Base-by-base conservation (phyloP, 2,797 vertebrate genomes). In the Microctenopoma steveboyesi region DNA sequence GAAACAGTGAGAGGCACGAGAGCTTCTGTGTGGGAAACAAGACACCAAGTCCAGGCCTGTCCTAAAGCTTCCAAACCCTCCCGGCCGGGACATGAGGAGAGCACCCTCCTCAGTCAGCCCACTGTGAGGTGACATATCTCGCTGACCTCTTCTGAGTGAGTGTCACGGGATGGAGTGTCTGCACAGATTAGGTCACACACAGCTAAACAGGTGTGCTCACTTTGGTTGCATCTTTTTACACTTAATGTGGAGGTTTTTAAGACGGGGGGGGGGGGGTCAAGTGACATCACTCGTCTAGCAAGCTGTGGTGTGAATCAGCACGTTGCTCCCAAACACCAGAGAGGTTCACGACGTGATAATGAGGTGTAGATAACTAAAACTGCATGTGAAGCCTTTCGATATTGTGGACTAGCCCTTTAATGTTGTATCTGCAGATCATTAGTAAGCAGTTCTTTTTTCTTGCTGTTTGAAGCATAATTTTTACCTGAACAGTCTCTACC, bases 61-160 rank as follows among this genome's bases (percentile, higher is more conserved):
- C 28, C 28, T 30, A 30, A 30, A 30, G 28, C 28, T 4, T 30
- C 28, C 28, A 30, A 30, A 30, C 28, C 28, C 28, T 30, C 7
- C 35, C 9, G 39, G 39, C 2, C 7, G 86, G 92, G 91, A 78
- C 92, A 40, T 22, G 0, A 92, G 91, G 0, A 22, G 10, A 4
- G 11, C 1, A 90, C 91, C 74, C 94, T 64, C 93, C 54, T 91
- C 91, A 0, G 91, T 93, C 59, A 95, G 88, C 46, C 92, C 91
- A 6, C 92, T 92, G 1, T 95, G 93, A 95, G 8, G 74, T 75
- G 78, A 95, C 92, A 2, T 80, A 0, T 94, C 83, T 14, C 18
- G 46, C 48, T 57, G 72, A 72, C 43, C 56, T 54, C 69, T 30
- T 63, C 48, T 64, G 37, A 62, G 49, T 33, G 51, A 39, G 11